Percentiles rank a stretch among this genome's conserved stretches.
phyloP scores from a whole-genome alignment of 2,113 vertebrate genomes.

The Mus spicilegus region DNA sequence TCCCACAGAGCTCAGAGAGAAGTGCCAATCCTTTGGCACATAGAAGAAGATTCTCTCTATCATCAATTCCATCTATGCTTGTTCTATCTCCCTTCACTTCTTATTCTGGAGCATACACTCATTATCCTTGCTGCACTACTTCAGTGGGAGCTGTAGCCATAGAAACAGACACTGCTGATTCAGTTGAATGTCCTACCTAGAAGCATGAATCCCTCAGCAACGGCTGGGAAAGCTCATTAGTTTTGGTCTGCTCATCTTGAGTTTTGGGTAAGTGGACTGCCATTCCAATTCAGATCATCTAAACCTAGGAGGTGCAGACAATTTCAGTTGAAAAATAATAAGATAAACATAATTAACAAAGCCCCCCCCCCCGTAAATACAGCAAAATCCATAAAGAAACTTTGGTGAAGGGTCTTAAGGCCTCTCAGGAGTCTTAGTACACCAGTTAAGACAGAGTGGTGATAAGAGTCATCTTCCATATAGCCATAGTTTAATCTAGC shows the following conservation, averaged over 20 bases:
- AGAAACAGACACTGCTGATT: neutral
- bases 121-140: neutral
- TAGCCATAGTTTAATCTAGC: neutral
- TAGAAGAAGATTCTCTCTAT: accelerated
- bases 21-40: neutral
- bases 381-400: neutral
- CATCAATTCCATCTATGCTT: neutral
- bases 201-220: neutral
- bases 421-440: neutral
- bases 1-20: neutral
- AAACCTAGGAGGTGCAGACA: neutral
- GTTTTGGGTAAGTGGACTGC: neutral
- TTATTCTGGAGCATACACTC: neutral
- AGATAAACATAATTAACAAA: neutral
- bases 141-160: neutral
- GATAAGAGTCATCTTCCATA: neutral
- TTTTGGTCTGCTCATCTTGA: neutral
- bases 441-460: neutral
- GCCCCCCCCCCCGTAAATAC: neutral
- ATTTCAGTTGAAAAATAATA: slow-evolving; percentile 22
- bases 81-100: no score
- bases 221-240: neutral
- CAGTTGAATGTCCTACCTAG: neutral
- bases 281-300: neutral
- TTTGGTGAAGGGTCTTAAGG: neutral